These are phyloP conservation scores for Ictidomys tridecemlineatus DNA, from an alignment of 2,113 vertebrate species.

Conservation along the genomic window DNA sequence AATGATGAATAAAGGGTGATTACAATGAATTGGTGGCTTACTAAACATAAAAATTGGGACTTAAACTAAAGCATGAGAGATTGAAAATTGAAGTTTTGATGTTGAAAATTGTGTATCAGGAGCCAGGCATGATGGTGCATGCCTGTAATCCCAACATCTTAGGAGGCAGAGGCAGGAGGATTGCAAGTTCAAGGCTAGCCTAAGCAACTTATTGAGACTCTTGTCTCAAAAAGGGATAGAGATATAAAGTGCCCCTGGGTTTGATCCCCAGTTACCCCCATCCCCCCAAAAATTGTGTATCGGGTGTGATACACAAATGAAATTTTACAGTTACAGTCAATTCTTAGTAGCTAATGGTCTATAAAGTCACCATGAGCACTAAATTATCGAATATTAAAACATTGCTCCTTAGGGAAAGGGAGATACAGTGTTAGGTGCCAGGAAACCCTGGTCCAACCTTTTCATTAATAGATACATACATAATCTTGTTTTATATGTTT, in stretches of 20 bases:
- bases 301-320: neutral
- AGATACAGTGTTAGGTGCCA: neutral
- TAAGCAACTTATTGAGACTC: neutral
- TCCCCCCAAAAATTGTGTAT: neutral
- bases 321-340: neutral
- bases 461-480: neutral
- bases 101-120: neutral
- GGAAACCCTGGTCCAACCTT: neutral
- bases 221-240: neutral
- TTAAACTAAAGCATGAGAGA: slow-evolving; percentile 12
- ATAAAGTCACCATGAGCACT: neutral
- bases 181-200: neutral
- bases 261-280: too few species aligned
- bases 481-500: slow-evolving; percentile 17
- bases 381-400: neutral
- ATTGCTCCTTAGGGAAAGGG: neutral
- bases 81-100: neutral
- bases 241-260: too few species aligned
- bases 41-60: slow-evolving; percentile 47
- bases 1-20: neutral
- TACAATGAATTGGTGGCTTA: slow-evolving; percentile 29
- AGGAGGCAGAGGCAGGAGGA: neutral
- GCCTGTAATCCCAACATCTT: neutral
- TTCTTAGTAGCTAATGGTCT: neutral
- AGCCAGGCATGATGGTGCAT: neutral